phyloP scores from a whole-genome alignment of 2,797 vertebrate genomes.

The Propithecus perrieri region DNA sequence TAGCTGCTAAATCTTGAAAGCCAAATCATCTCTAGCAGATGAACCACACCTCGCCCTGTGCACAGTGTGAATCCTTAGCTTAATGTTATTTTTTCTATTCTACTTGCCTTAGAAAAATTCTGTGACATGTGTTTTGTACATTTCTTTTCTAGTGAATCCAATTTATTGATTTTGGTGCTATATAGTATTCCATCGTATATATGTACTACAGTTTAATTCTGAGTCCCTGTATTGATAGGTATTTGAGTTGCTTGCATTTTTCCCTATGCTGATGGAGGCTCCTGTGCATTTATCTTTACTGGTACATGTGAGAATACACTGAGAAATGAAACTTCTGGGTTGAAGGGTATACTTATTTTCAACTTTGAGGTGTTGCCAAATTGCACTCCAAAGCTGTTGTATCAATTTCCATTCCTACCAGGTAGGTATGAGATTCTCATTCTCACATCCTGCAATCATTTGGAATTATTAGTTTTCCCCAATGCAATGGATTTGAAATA shows the following conservation, averaged over 20 bases:
- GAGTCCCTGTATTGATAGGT: neutral
- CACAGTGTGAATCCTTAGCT: neutral
- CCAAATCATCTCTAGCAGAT: neutral
- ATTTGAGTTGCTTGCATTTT: neutral
- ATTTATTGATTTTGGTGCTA: neutral
- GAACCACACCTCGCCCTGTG: neutral
- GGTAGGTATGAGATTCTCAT: neutral
- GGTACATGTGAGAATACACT: accelerated
- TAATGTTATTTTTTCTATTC: neutral
- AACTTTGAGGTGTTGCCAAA: neutral
- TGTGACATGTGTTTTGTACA: neutral
- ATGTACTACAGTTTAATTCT: neutral
- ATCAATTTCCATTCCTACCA: neutral
- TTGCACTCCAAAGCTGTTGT: neutral
- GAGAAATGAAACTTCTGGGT: neutral
- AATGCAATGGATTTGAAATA: neutral
- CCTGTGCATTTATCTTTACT: neutral
- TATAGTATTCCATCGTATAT: neutral
- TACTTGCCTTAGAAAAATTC: neutral
- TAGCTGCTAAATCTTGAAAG: neutral
- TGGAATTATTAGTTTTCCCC: neutral
- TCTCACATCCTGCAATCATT: neutral
- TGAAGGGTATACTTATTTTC: neutral
- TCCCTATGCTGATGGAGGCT: too few relatives aligned
- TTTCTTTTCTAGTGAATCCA: neutral